Percentiles rank a stretch among this genome's conserved stretches.
phyloP scores from a whole-genome alignment of 2,797 vertebrate species.

The Orientallactaga sibirica region DNA sequence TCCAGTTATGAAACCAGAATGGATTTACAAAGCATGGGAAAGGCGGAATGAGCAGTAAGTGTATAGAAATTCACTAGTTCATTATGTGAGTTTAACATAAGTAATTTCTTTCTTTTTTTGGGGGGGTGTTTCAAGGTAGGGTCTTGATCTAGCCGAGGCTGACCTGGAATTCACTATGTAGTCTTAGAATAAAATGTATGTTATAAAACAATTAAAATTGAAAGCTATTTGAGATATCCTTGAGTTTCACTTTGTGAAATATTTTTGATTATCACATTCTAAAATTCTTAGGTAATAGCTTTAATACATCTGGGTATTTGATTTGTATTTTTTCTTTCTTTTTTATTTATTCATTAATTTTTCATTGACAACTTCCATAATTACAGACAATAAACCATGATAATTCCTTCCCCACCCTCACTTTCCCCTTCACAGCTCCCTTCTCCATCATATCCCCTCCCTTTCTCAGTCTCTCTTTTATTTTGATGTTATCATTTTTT shows the following conservation, averaged over 20 bases:
- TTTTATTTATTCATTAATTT: too few species aligned
- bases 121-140: not conserved
- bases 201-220: slow-evolving; percentile 43
- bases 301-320: slow-evolving; percentile 11
- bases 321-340: slow-evolving; percentile 7
- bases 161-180: not conserved
- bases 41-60: slow-evolving; percentile 95
- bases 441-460: too few species aligned
- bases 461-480: too few species aligned
- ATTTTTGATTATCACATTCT: slow-evolving; percentile 16
- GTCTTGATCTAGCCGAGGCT: too few species aligned
- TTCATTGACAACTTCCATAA: too few species aligned
- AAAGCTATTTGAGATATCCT: not conserved
- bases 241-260: slow-evolving; percentile 38
- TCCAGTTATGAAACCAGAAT: slow-evolving; percentile 95
- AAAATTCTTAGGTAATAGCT: slow-evolving; percentile 36
- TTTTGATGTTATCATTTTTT: too few species aligned
- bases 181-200: slow-evolving; percentile 33
- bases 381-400: too few species aligned
- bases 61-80: slow-evolving; percentile 55
- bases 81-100: slow-evolving; percentile 38
- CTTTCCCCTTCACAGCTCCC: too few species aligned
- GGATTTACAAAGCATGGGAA: slow-evolving; percentile 97
- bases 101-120: not conserved
- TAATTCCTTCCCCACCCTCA: too few species aligned